Base-by-base conservation (phyloP, 1,140 invertebrate species). In the Drosophila kohkoa region DNA sequence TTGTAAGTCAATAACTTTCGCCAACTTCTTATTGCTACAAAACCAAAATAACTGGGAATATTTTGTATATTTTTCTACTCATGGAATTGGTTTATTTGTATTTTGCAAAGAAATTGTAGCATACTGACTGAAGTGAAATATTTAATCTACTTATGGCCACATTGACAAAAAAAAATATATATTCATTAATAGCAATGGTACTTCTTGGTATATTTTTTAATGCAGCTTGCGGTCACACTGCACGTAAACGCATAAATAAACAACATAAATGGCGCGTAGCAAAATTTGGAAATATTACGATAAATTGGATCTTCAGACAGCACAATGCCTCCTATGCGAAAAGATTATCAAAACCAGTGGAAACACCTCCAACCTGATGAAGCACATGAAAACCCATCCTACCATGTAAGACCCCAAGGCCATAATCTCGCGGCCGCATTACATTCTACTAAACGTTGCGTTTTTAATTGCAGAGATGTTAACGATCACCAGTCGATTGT, bases 261-360 rank as follows among this genome's bases (percentile, higher is more conserved):
- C 60, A 75, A 65, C 57, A 55, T 49, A 57, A 81, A 80, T 80
- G 78, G 78, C 78, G 69, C 78, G 78, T 48, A 80, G 78, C 51
- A 80, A 80, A 75, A 77, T 80, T 70, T 80, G 78, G 78, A 80
- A 80, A 69, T 80, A 75, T 46, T 80, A 78, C 20, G 78, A 80
- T 60, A 80, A 80, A 54, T 15, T 80, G 16, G 51, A 80, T 57
- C 55, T 70, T 11, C 76, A 70, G 5, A 75, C 75, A 1, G 78
- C 78, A 48, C 78, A 75, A 80, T 80, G 78, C 48, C 32, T 64
- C 20, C 66, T 80, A 1, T 80, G 78, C 75, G 78, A 80, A 46
- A 77, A 69, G 20, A 75, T 78, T 0, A 80, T 80, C 45, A 80
- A 78, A 57, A 80, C 78, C 11, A 75, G 75, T 41, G 78, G 78